Evolutionary conservation across 2,797 vertebrate genomes (phyloP), one percentile per base, ranked within the genome.

Genomic region (Sphaeramia orbicularis): DNA sequence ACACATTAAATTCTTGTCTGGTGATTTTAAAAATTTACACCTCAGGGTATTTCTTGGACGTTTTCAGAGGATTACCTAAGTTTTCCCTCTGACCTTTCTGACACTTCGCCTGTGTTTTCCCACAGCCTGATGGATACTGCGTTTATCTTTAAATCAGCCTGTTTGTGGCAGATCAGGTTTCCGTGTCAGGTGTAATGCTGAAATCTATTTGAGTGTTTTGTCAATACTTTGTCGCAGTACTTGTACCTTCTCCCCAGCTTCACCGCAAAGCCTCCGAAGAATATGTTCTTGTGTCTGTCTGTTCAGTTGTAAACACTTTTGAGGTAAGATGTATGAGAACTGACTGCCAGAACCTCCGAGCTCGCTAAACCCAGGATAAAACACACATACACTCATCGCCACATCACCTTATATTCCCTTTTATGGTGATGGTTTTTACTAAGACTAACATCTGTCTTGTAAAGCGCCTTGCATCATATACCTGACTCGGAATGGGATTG

Each of bases 371-470:
- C 53, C 24, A 21, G 63, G n/a, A 47, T 62, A 48, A 40, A 71
- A 36, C 44, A 68, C 55, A 69, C 47, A 53, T 2, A 30, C 59
- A 44, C 50, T 70, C 65, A 53, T 13, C 0, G 2, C 62, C 8
- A 54, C 44, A 27, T 63, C 53, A 66, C 69, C 43, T 64, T 24
- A 11, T 54, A 44, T 65, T 18, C 19, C 86, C 82, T 85, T 85
- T 79, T 85, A 83, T 78, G 82, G 86, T 35, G 36, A 21, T 35
- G 57, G 35, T 61, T 61, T 45, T 76, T 16, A 50, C 35, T 52
- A 58, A 69, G 43, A 44, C 15, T 66, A 36, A 1, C 11, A 50
- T 58, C 38, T 12, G 49, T 52, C 57, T 52, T 59, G 55, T 42
- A 4, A 74, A 65, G 50, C 55, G 41, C 50, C 76, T 75, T 49